phyloP scores from a whole-genome alignment of 92 coral and sea anemone genomes.

The Phenganax marumi region DNA sequence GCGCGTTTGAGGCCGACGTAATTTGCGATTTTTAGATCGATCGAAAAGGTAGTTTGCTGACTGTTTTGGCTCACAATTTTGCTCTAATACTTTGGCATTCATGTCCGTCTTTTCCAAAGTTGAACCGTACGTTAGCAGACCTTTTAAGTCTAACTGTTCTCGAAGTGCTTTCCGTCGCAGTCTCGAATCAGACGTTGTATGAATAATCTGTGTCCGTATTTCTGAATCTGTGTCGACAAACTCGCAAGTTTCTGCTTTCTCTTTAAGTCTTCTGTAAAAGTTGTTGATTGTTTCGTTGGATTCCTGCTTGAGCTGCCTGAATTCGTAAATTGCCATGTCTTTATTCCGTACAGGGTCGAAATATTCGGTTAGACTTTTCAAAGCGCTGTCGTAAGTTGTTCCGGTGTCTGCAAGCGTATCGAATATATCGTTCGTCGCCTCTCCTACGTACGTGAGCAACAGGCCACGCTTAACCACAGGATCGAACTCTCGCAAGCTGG shows the following conservation, averaged over 20 bases:
- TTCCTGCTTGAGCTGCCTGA: slow-evolving; percentile 32
- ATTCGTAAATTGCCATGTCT: too few species aligned
- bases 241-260: slow-evolving; percentile 33
- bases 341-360: too few species aligned
- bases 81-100: too few species aligned
- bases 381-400: slow-evolving; percentile 25
- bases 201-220: slow-evolving; percentile 34
- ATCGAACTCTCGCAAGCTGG: too few species aligned
- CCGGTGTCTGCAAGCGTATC: slow-evolving; percentile 48
- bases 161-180: slow-evolving; percentile 47
- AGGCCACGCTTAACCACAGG: too few species aligned
- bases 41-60: too few species aligned
- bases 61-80: too few species aligned
- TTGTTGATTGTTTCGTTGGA: slow-evolving; percentile 40
- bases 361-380: slow-evolving; percentile 21
- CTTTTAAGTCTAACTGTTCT: slow-evolving; percentile 7
- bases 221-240: slow-evolving; percentile 37
- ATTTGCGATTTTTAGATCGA: too few species aligned
- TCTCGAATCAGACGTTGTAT: slow-evolving; percentile 38
- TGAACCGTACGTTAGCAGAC: slow-evolving; percentile 10
- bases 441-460: slow-evolving; percentile 59
- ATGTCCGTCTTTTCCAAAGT: slow-evolving; percentile 42
- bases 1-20: not conserved
- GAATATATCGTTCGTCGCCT: slow-evolving; percentile 47
- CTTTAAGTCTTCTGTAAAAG: slow-evolving; percentile 38